These are phyloP conservation scores for Lissocephala sabroskyi DNA, from an alignment of 2,888 invertebrate species.

Conservation along the genomic window DNA sequence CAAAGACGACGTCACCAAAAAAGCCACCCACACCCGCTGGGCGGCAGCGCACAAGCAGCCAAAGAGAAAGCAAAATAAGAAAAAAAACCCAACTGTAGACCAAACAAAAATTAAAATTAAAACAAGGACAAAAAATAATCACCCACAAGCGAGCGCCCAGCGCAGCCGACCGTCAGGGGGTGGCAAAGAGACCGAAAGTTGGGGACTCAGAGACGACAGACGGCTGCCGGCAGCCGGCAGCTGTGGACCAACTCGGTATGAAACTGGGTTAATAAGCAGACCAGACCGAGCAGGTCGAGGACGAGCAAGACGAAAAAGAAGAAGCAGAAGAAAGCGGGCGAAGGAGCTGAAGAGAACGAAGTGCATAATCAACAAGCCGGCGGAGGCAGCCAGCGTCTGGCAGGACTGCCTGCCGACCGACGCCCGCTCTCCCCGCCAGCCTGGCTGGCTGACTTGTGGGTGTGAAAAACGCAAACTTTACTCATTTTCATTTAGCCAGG, in stretches of 20 bases:
- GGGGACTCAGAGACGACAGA: constrained; percentile 5
- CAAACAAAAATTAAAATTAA: constrained; percentile 71
- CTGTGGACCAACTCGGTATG: constrained; percentile 30
- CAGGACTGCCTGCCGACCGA: neutral
- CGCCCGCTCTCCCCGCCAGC: neutral
- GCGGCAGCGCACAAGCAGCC: constrained; percentile 9
- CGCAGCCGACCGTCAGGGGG: constrained; percentile 8
- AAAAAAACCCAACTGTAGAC: constrained; percentile 40
- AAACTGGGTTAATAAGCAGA: constrained; percentile 70
- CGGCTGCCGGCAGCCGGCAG: constrained; percentile 27
- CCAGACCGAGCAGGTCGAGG: constrained; percentile 30
- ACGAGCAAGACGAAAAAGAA: constrained; percentile 20
- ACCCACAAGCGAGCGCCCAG: constrained; percentile 22
- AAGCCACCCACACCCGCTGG: constrained; percentile 13
- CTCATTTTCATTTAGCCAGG: constrained; percentile 59
- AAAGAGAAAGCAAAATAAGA: constrained; percentile 7
- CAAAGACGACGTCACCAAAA: constrained; percentile 42
- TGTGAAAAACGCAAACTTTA: constrained; percentile 49
- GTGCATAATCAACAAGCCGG: constrained; percentile 53
- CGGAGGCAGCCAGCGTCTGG: neutral
- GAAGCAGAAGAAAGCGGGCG: constrained; percentile 17
- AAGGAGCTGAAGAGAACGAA: constrained; percentile 27
- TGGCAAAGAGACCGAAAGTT: constrained; percentile 8
- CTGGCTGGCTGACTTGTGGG: constrained; percentile 27
- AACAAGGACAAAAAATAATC: constrained; percentile 63